Base-by-base conservation (phyloP, 2,888 invertebrate genomes). In the Cancer borealis region DNA sequence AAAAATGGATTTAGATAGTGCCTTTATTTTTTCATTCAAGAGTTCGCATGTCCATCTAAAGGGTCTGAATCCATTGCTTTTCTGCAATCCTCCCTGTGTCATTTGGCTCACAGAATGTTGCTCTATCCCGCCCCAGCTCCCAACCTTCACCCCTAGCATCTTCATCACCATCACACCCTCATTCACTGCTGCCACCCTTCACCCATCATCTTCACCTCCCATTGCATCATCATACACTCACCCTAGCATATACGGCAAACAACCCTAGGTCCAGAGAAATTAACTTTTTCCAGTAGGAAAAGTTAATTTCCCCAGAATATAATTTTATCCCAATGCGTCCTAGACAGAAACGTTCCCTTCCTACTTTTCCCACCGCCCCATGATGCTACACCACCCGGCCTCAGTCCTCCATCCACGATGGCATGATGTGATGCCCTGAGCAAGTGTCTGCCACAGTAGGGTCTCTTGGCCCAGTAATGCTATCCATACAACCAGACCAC, bases 1-100 rank as follows among this genome's bases (percentile, higher is more conserved):
- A 90, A 90, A 88, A 60, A 92, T 94, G 92, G 90, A 94, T 94
- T 94, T 94, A 94, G 94, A 92, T 94, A 92, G 94, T 94, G 94
- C 94, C 94, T 92, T 92, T 94, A 94, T 94, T 94, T 94, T 94
- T 94, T 73, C 92, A 92, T 92, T 94, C 89, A 84, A 84, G 92
- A 92, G 92, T 89, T 94, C 92, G 92, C 88, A 73, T 94, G 93
- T 88, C 93, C 88, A 73, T 30, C 73, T 54, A 49, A 54, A 87
- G 92, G 45, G 66, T 94, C 89, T 92, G 89, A 94, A 92, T 90
- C 87, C 79, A 91, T 79, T 94, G 92, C 49, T 88, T 92, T 79
- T 54, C 93, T 84, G 39, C 93, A 91, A 46, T 91, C 49, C 90
- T 93, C 84, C 91, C 93, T 45, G 92, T 88, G n/a, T 49, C 60